phyloP scores from a whole-genome alignment of 2,888 invertebrate species.

The Agrotis ipsilon region DNA sequence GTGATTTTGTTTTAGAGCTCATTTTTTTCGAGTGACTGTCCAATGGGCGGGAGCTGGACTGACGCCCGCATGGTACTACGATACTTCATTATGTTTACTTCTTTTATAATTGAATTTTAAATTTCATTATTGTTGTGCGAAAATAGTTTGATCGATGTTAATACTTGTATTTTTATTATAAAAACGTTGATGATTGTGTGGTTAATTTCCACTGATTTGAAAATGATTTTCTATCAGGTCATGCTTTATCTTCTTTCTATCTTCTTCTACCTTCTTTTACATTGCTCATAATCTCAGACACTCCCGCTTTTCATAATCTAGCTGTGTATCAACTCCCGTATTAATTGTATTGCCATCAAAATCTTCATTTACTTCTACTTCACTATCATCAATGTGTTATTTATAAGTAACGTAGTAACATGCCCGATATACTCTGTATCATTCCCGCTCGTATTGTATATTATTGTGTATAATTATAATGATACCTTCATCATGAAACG shows the following conservation, averaged over 20 bases:
- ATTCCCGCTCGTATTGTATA: constrained; percentile 84
- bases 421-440: constrained; percentile 81
- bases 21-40: constrained; percentile 76
- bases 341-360: constrained; percentile 5
- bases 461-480: constrained; percentile 83
- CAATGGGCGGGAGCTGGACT: constrained; percentile 78
- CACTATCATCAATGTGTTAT: constrained; percentile 42
- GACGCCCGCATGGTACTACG: constrained; percentile 78
- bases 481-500: constrained; percentile 79
- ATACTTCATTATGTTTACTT: constrained; percentile 63
- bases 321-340: constrained; percentile 20
- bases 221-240: constrained; percentile 4
- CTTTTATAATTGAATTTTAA: constrained; percentile 29
- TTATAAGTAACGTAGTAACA: constrained; percentile 76
- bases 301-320: constrained; percentile 11
- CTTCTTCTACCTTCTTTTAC: constrained; percentile 19
- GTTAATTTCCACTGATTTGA: background rate
- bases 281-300: constrained; percentile 24
- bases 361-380: constrained; percentile 10
- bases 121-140: constrained; percentile 40
- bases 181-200: constrained; percentile 47
- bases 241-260: constrained; percentile 12
- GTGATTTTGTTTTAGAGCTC: constrained; percentile 77
- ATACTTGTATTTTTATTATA: constrained; percentile 38
- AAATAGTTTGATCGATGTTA: constrained; percentile 51